Evolutionary conservation across 2,797 vertebrate genomes (phyloP).

Genomic region (Paedocypris micromegethes): DNA sequence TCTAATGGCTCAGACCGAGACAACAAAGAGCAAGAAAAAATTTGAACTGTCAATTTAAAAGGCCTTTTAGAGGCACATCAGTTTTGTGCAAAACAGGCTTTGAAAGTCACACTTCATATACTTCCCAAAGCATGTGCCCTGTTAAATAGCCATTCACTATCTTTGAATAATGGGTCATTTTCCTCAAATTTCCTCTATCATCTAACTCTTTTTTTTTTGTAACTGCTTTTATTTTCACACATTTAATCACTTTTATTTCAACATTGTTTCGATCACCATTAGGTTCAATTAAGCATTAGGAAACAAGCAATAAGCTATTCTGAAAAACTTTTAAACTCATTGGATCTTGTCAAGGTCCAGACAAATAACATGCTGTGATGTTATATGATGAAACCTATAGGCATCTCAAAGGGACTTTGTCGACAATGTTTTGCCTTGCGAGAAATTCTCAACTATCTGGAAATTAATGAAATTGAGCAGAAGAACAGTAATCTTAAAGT

Average conservation of each 20-base stretch:
- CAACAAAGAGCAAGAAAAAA: constrained; percentile 66
- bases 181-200: constrained; percentile 50
- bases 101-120: constrained; percentile 71
- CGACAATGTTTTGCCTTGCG: too few species aligned
- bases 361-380: too few species aligned
- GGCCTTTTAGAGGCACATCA: constrained; percentile 62
- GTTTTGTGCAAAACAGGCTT: constrained; percentile 70
- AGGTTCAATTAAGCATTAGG: too few species aligned
- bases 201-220: constrained; percentile 33
- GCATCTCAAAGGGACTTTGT: too few species aligned
- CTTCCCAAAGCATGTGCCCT: constrained; percentile 63
- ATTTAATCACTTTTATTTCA: neutral
- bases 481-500: too few species aligned
- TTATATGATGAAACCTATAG: too few species aligned
- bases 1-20: constrained; percentile 58
- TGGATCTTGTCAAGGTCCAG: constrained; percentile 68
- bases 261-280: constrained; percentile 53
- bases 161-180: constrained; percentile 66
- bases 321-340: constrained; percentile 30
- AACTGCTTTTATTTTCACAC: constrained; percentile 24
- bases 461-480: too few species aligned
- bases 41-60: constrained; percentile 68
- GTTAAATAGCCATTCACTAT: constrained; percentile 67
- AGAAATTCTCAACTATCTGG: too few species aligned
- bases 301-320: too few species aligned